Conservation (phyloP, 2,797 vertebrate genomes). For the Columba guinea region DNA sequence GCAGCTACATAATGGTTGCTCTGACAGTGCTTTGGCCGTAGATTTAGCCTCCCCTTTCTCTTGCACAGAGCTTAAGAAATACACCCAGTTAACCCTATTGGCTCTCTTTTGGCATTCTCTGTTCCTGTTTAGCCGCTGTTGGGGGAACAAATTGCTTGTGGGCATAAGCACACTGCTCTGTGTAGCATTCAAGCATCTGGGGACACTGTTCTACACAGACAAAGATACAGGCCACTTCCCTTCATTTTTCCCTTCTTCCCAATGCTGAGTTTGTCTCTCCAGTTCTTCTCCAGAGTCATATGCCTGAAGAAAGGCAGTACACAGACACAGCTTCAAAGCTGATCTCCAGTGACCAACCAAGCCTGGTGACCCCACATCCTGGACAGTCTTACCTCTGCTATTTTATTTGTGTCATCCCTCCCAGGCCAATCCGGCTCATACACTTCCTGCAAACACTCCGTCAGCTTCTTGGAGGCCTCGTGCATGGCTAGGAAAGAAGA, state of each 20-base stretch:
- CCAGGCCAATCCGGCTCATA: slow-evolving; percentile 95
- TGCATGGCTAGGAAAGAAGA: slow-evolving; percentile 89
- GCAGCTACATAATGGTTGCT: not conserved
- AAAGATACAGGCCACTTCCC: not conserved
- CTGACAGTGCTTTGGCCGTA: not conserved
- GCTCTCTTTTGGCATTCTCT: not conserved
- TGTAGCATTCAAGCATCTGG: not conserved
- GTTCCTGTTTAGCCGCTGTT: not conserved
- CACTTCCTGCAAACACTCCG: slow-evolving; percentile 93
- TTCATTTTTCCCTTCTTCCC: not conserved
- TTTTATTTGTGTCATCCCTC: slow-evolving; percentile 89
- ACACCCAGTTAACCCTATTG: not conserved
- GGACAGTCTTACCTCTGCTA: slow-evolving; percentile 87
- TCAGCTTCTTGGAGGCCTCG: slow-evolving; percentile 93
- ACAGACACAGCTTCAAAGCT: not conserved
- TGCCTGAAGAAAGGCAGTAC: not conserved
- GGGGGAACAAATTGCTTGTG: not conserved
- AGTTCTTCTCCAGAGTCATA: not conserved
- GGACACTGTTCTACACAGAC: not conserved
- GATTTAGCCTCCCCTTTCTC: not conserved
- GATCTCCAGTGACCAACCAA: not conserved
- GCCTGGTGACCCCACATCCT: not conserved
- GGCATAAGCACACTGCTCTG: not conserved
- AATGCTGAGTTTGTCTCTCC: not conserved
- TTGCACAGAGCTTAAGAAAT: not conserved